phyloP scores from a whole-genome alignment of 2,888 invertebrate species.

The Cyaniris semiargus region DNA sequence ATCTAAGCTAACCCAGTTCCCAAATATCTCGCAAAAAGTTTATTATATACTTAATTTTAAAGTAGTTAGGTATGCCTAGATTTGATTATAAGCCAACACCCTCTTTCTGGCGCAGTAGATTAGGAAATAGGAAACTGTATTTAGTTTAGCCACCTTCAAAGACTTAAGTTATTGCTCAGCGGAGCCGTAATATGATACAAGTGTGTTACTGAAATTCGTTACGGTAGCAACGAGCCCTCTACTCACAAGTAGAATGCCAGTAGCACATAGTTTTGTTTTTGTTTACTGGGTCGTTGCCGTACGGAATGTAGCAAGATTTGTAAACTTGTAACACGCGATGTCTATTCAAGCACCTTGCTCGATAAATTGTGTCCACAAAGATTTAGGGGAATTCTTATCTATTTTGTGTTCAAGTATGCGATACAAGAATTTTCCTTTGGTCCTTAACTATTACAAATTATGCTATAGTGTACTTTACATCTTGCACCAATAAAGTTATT shows the following conservation, averaged over 20 bases:
- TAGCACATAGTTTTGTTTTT: constrained; percentile 10
- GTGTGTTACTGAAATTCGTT: background rate
- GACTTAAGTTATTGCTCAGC: background rate
- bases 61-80: too few species aligned
- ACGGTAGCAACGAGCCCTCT: constrained; percentile 35
- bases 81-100: too few species aligned
- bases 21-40: too few species aligned
- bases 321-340: constrained; percentile 14
- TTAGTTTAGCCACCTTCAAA: background rate
- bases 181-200: constrained; percentile 4
- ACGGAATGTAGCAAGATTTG: constrained; percentile 7
- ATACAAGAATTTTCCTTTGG: background rate
- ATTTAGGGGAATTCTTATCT: background rate
- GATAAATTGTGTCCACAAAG: background rate
- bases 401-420: background rate
- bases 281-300: constrained; percentile 16
- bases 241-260: background rate
- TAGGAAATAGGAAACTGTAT: background rate
- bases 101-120: too few species aligned
- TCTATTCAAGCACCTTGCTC: background rate
- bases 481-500: background rate
- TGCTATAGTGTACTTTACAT: background rate
- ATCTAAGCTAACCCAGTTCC: too few species aligned
- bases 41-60: too few species aligned
- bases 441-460: background rate